A percentile compares a stretch with the other conserved stretches of the same genome.
Conservation (phyloP, 2,797 vertebrate species). For the Tympanoctomys barrerae region DNA sequence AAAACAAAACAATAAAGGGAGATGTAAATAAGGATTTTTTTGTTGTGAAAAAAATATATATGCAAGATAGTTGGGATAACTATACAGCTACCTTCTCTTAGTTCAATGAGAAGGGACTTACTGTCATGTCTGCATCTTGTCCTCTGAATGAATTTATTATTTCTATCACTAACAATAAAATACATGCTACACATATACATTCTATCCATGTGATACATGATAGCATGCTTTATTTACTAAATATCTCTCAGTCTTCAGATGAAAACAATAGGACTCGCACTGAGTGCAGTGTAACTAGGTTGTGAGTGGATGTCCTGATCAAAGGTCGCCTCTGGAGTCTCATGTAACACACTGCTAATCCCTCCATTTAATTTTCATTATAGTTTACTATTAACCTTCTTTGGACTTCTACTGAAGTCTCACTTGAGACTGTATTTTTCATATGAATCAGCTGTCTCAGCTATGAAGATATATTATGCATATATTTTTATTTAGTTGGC, state of each 20-base stretch:
- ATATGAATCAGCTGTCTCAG: neutral
- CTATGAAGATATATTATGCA: conserved; percentile 34
- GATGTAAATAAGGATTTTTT: too few species aligned
- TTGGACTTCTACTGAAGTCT: neutral
- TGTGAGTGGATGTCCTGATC: neutral
- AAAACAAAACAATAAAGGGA: too few species aligned
- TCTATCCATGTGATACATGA: neutral
- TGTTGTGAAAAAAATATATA: too few species aligned
- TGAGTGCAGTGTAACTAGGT: neutral
- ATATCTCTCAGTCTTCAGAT: neutral
- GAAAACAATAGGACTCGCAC: neutral
- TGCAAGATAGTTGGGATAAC: too few species aligned
- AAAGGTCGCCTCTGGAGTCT: neutral
- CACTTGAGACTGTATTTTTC: neutral
- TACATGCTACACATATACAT: neutral
- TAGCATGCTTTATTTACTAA: neutral
- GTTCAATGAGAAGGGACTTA: too few species aligned
- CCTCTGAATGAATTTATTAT: neutral
- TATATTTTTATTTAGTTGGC: conserved; percentile 31
- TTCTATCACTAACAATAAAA: neutral
- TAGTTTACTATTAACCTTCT: neutral
- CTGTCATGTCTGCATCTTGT: too few species aligned
- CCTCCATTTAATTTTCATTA: conserved; percentile 12
- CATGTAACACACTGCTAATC: neutral
- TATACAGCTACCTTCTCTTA: too few species aligned